Evolutionary conservation across 2,797 vertebrate species (phyloP).

Genomic region (Octomys mimax): DNA sequence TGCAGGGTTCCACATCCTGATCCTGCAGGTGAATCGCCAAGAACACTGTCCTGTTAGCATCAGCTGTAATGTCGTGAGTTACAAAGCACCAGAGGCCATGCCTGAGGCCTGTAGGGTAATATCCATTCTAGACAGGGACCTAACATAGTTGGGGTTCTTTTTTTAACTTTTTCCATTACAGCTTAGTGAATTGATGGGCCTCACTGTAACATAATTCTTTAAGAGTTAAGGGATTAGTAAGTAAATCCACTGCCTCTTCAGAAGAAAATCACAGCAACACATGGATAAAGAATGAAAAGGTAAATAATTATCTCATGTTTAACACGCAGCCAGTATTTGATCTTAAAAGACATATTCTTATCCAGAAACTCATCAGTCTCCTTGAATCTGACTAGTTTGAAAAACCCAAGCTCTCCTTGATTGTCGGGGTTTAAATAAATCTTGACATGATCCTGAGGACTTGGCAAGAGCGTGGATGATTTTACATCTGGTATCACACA

Average conservation of each 20-base stretch:
- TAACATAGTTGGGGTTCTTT: slow-evolving; percentile 17
- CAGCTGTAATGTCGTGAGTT: slow-evolving; percentile 40
- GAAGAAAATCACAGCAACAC: slow-evolving; percentile 71
- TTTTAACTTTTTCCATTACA: slow-evolving; percentile 76
- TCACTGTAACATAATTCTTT: slow-evolving; percentile 79
- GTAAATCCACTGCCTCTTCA: slow-evolving; percentile 78
- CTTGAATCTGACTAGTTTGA: slow-evolving; percentile 75
- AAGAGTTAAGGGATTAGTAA: slow-evolving; percentile 78
- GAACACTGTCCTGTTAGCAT: not conserved
- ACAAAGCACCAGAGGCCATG: slow-evolving; percentile 61
- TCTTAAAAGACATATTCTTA: slow-evolving; percentile 78
- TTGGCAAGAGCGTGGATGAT: slow-evolving; percentile 84
- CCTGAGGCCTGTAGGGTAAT: slow-evolving; percentile 39
- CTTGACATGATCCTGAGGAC: slow-evolving; percentile 84
- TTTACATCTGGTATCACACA: slow-evolving; percentile 86
- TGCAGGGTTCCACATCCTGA: not conserved
- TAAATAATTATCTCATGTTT: slow-evolving; percentile 81
- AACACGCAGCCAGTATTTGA: slow-evolving; percentile 74
- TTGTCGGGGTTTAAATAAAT: slow-evolving; percentile 86
- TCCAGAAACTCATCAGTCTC: slow-evolving; percentile 72
- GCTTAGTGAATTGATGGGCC: slow-evolving; percentile 75
- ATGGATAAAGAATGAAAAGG: slow-evolving; percentile 67
- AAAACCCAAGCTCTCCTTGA: slow-evolving; percentile 81
- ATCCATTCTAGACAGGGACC: slow-evolving; percentile 38
- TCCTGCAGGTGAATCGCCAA: not conserved